Base-by-base conservation (phyloP, 2,113 vertebrate genomes). In the Salvelinus fontinalis region DNA sequence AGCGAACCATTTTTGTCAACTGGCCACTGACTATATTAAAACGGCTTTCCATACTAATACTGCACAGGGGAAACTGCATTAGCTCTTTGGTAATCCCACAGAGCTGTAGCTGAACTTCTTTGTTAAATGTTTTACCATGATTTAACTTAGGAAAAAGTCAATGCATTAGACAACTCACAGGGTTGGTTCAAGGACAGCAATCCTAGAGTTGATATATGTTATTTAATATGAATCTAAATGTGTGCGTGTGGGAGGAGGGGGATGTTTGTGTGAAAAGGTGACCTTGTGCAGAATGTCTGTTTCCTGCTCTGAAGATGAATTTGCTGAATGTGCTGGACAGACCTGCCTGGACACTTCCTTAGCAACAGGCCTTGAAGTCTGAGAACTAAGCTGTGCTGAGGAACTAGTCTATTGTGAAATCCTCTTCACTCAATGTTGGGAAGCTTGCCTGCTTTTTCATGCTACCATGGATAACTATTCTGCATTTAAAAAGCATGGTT, bases 291-390 rank as follows among this genome's bases (percentile, higher is more conserved):
- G 79, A 89, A 80, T 80, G 81, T 83, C 86, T 84, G 87, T 89
- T 90, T 92, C 90, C 89, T 71, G 39, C 77, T 86, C 73, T 77
- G 81, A 85, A 83, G 85, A 92, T 89, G 82, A 89, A 90, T 89
- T 57, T 71, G 79, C 67, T 49, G 76, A 87, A 82, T 78, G 86
- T 89, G 80, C 86, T 85, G 75, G 83, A 81, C 81, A 79, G 84
- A 77, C 80, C 82, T 89, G 84, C 83, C 81, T 48, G 81, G 75
- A 84, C 82, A 79, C 88, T 91, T 91, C 91, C 91, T 89, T 76
- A 59, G 73, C 54, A 70, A 76, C 22, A 70, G 62, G 67, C 74
- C 77, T 67, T 76, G 78, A 81, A 81, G 82, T 74, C 22, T 22
- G 72, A 70, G 20, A 60, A 70, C 67, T 73, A 71, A 62, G 76